Percentiles rank a stretch among this genome's conserved stretches.
These are phyloP conservation scores for Odobenus rosmarus DNA, from an alignment of 2,113 vertebrate genomes.

Conservation along the genomic window DNA sequence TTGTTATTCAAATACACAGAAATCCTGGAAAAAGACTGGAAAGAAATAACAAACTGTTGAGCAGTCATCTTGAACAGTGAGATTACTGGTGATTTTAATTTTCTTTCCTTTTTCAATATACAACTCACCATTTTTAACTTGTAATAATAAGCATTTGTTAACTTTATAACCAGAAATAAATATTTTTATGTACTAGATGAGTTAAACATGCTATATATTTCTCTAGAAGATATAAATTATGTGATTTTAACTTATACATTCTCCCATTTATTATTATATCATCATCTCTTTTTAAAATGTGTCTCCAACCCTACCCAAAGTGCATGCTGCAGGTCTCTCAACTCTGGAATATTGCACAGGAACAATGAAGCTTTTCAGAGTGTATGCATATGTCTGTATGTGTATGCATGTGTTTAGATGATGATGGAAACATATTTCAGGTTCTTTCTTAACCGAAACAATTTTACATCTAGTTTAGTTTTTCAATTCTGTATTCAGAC, in stretches of 20 bases:
- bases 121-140: not conserved
- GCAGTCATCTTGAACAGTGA: not conserved
- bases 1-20: not conserved
- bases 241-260: not conserved
- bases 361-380: not conserved
- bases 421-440: not conserved
- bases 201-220: not conserved
- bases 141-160: not conserved
- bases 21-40: not conserved
- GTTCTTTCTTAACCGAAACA: not conserved
- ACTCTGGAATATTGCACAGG: not conserved
- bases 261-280: not conserved
- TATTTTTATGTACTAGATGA: not conserved
- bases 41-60: not conserved
- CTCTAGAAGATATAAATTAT: not conserved
- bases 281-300: not conserved
- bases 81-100: not conserved
- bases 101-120: not conserved
- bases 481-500: constrained; percentile 22
- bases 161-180: not conserved
- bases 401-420: not conserved
- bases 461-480: constrained; percentile 13
- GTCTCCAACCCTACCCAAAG: not conserved
- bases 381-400: not conserved
- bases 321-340: not conserved